Percentiles rank a stretch among this genome's conserved stretches.
These are phyloP conservation scores for Pionites leucogaster DNA, from an alignment of 2,113 vertebrate genomes.

Conservation along the genomic window DNA sequence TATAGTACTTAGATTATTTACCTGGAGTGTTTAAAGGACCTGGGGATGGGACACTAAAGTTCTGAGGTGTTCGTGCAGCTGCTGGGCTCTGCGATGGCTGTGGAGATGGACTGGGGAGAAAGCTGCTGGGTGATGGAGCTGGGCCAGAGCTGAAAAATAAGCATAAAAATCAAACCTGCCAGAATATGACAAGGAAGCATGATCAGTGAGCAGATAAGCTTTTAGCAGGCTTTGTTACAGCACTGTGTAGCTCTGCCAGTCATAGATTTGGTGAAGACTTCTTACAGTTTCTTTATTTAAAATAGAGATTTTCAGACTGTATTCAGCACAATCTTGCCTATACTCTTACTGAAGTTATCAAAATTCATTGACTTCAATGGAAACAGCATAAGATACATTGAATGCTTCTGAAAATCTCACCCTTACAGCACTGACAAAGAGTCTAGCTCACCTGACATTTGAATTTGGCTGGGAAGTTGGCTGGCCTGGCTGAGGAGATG, in stretches of 20 bases:
- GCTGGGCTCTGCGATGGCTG: slow-evolving; percentile 94
- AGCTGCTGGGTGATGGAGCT: slow-evolving; percentile 92
- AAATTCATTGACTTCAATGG: neutral
- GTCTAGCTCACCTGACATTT: slow-evolving; percentile 83
- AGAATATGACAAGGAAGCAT: neutral
- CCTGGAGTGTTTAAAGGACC: slow-evolving; percentile 96
- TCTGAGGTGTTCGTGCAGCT: slow-evolving; percentile 90
- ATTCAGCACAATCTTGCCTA: neutral
- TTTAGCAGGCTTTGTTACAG: neutral
- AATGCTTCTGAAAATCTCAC: neutral
- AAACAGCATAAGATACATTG: neutral
- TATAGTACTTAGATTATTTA: slow-evolving; percentile 42
- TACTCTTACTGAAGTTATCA: neutral
- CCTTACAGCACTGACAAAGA: neutral
- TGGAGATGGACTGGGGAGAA: slow-evolving; percentile 96
- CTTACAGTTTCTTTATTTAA: neutral
- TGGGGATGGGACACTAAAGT: slow-evolving; percentile 93
- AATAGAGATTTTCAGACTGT: neutral
- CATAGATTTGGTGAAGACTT: neutral
- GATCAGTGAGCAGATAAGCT: neutral
- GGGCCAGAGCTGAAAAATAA: slow-evolving; percentile 86
- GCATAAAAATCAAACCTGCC: neutral
- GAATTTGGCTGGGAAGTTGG: slow-evolving; percentile 92
- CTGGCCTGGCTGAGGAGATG: slow-evolving; percentile 89
- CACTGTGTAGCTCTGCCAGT: neutral